A percentile compares a stretch with the other conserved stretches of the same genome.
Conservation (phyloP, 2,797 vertebrate genomes). For the Rhinogobio ventralis region DNA sequence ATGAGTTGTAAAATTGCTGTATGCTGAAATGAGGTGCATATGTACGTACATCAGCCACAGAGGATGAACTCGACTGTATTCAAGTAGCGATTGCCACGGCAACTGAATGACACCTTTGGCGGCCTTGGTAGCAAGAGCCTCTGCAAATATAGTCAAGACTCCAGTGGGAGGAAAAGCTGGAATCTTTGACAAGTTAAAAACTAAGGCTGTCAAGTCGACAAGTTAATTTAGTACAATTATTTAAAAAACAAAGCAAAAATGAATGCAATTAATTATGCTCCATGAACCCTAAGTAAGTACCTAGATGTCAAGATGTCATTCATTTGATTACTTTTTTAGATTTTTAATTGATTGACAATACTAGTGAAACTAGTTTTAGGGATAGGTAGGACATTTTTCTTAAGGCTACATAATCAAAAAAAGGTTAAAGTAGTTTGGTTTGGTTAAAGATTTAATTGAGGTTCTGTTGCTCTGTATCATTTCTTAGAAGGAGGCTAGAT, state of each 20-base stretch:
- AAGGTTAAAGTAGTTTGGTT: too few species aligned
- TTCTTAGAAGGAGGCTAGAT: conserved; percentile 68
- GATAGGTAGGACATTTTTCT: background rate
- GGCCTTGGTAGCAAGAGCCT: conserved; percentile 43
- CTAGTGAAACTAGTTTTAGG: background rate
- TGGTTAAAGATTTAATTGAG: conserved; percentile 24
- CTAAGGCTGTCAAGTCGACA: background rate
- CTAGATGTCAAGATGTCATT: background rate
- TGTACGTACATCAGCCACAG: conserved; percentile 24
- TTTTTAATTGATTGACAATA: background rate
- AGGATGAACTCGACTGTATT: conserved; percentile 43
- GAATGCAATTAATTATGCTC: background rate
- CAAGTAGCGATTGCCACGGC: conserved; percentile 45
- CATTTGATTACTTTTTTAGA: background rate
- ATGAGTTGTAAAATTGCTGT: background rate
- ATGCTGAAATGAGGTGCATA: background rate
- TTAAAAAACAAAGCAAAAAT: background rate
- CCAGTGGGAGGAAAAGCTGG: conserved; percentile 21
- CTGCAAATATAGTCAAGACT: conserved; percentile 43
- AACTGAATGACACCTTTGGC: conserved; percentile 51
- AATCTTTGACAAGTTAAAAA: conserved; percentile 15
- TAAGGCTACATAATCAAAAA: background rate
- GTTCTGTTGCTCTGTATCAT: conserved; percentile 60
- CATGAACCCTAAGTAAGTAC: background rate
- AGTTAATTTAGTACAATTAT: background rate